Base-by-base conservation (phyloP, 2,797 vertebrate species). In the Lophius americanus region DNA sequence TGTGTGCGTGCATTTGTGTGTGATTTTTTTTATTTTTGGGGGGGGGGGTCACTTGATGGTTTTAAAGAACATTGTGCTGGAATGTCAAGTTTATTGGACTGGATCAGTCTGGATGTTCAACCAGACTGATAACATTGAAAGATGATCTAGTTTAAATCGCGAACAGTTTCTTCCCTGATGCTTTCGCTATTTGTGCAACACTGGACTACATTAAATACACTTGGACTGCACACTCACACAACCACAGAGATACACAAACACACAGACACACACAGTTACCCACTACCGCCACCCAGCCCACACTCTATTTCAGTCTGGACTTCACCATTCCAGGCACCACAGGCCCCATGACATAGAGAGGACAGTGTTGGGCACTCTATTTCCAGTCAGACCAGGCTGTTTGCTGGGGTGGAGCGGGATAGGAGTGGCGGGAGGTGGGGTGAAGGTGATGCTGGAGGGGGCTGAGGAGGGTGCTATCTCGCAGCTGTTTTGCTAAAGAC, bases 401-500 rank as follows among this genome's bases (percentile, higher is more conserved):
- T 79, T 61, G 68, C 61, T n/a, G 65, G 82, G 66, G 58, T 66
- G 65, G 77, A 81, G 84, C 42, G 42, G 72, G 68, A 57, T 44
- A 6, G 73, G 0, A 66, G 64, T 42, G 71, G 65, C 35, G 50
- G 72, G 75, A 65, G 80, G 68, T 78, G 79, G 80, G 76, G 76
- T 82, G 75, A 64, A 60, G 84, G 68, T 75, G 72, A 74, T 79
- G 79, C 65, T 69, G 77, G 50, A 52, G 33, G 51, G 49, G 6
- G 51, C 13, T 36, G 52, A 2, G 36, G 37, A n/a, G 47, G 47
- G 77, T 66, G 70, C 86, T 91, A 93, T 92, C 91, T 90, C 75
- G 70, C 97, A 98, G 96, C 96, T 98, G 96, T 94, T 90, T 93
- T 43, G 90, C 83, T 87, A 91, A 94, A 92, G 89, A 92, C 93